Evolutionary conservation across 2,797 vertebrate genomes (phyloP).

Genomic region (Prionace glauca): DNA sequence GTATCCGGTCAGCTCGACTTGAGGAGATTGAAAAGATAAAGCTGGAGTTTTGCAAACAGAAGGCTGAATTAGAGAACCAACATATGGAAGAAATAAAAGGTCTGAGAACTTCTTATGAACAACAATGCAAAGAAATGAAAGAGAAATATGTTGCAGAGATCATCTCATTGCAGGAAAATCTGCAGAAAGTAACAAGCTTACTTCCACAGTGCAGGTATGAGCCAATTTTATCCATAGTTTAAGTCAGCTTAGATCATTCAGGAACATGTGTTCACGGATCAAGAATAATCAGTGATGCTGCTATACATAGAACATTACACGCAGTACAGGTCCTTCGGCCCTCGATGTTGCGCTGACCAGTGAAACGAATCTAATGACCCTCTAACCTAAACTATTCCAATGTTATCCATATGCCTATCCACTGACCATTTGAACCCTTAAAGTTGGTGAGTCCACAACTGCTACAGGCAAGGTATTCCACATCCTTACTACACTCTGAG

Average conservation of each 20-base stretch:
- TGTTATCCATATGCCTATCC: too few species aligned
- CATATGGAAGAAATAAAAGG: slow-evolving; percentile 67
- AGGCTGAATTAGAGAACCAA: slow-evolving; percentile 62
- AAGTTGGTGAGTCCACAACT: too few species aligned
- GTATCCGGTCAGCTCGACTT: slow-evolving; percentile 39
- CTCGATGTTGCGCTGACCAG: too few species aligned
- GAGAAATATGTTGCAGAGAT: slow-evolving; percentile 65
- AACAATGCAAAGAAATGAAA: slow-evolving; percentile 67
- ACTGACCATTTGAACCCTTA: too few species aligned
- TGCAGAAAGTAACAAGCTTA: slow-evolving; percentile 55
- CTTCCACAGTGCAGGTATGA: slow-evolving; percentile 62
- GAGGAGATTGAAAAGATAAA: slow-evolving; percentile 57
- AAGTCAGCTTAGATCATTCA: neutral
- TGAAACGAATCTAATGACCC: too few species aligned
- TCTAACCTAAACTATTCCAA: too few species aligned
- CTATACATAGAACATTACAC: neutral
- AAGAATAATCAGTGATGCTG: neutral
- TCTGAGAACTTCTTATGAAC: slow-evolving; percentile 65
- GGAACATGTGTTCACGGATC: neutral
- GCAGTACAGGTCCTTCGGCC: too few species aligned
- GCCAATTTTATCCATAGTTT: neutral
- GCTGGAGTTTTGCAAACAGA: slow-evolving; percentile 56
- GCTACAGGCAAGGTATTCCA: too few species aligned
- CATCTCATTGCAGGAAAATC: slow-evolving; percentile 60
- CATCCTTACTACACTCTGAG: too few species aligned